A percentile compares a stretch with the other conserved stretches of the same genome.
phyloP scores from a whole-genome alignment of 2,113 vertebrate species.

The Halcyon malimbica region DNA sequence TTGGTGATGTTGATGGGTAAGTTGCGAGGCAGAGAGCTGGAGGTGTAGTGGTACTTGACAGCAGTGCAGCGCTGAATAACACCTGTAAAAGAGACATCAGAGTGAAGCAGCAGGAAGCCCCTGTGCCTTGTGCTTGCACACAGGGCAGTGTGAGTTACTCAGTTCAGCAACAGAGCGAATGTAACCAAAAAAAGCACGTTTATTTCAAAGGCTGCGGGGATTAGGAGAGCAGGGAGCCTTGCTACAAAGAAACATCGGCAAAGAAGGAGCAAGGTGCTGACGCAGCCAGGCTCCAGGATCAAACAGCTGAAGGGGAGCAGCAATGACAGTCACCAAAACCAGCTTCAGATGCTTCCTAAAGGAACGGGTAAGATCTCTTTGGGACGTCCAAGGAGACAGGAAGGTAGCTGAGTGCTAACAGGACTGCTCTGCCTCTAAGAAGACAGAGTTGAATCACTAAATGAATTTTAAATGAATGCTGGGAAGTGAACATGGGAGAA shows the following conservation, averaged over 20 bases:
- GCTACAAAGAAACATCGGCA: neutral
- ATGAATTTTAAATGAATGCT: neutral
- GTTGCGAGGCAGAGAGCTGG: slow-evolving; percentile 85
- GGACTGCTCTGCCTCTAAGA: neutral
- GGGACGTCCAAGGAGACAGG: neutral
- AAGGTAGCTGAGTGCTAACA: fast-evolving
- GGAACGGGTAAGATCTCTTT: neutral
- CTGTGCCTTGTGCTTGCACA: neutral
- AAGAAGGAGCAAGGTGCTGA: neutral
- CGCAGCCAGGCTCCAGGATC: neutral
- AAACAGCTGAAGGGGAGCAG: neutral
- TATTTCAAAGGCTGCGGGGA: neutral
- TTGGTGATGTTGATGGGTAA: slow-evolving; percentile 89
- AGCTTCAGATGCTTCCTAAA: neutral
- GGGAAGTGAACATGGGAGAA: neutral
- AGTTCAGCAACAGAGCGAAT: neutral
- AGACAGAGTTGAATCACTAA: neutral
- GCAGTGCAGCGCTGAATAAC: slow-evolving; percentile 87
- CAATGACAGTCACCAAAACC: neutral
- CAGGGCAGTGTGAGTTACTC: neutral
- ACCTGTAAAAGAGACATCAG: slow-evolving; percentile 62
- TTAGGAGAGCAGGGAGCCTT: neutral
- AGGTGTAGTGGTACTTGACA: slow-evolving; percentile 94
- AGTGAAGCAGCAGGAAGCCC: neutral
- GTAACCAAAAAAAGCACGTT: neutral